A percentile compares a stretch with the other conserved stretches of the same genome.
Conservation (phyloP, 1,140 invertebrate species). For the Sogatella furcifera region DNA sequence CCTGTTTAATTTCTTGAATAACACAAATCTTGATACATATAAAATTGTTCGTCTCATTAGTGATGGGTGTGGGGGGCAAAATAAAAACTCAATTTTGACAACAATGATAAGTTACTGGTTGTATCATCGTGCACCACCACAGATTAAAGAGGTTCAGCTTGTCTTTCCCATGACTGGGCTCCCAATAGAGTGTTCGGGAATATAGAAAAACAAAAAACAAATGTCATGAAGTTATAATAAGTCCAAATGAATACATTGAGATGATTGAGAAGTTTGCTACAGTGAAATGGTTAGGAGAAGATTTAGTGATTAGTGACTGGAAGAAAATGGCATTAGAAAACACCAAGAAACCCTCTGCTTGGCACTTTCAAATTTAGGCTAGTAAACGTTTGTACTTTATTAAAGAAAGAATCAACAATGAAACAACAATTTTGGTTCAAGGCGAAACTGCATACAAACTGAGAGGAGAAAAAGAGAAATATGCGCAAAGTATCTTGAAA, state of each 20-base stretch:
- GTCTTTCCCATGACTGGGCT: conserved; percentile 22
- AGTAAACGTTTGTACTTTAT: not conserved
- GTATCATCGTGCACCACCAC: conserved; percentile 6
- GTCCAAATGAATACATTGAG: not conserved
- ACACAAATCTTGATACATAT: conserved; percentile 15
- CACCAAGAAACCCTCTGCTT: not conserved
- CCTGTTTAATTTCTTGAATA: conserved; percentile 23
- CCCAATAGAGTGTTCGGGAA: conserved; percentile 24
- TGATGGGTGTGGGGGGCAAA: conserved; percentile 24
- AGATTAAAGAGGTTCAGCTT: conserved; percentile 12
- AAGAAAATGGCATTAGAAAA: not conserved
- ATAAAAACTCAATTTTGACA: conserved; percentile 26
- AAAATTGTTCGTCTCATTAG: not conserved
- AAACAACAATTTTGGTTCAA: too few relatives aligned
- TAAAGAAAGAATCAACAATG: not conserved
- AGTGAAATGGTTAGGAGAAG: conserved; percentile 8
- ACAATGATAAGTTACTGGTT: conserved; percentile 19
- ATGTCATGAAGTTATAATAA: not conserved
- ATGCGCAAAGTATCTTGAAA: not conserved
- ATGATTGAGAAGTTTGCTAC: conserved; percentile 3
- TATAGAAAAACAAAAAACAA: conserved; percentile 17
- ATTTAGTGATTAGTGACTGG: not conserved
- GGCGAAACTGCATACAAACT: too few relatives aligned
- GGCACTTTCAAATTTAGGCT: not conserved
- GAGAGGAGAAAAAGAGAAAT: not conserved